A percentile compares a stretch with the other conserved stretches of the same genome.
These are phyloP conservation scores for Elaphurus davidianus DNA, from an alignment of 2,113 vertebrate genomes.

Conservation along the genomic window DNA sequence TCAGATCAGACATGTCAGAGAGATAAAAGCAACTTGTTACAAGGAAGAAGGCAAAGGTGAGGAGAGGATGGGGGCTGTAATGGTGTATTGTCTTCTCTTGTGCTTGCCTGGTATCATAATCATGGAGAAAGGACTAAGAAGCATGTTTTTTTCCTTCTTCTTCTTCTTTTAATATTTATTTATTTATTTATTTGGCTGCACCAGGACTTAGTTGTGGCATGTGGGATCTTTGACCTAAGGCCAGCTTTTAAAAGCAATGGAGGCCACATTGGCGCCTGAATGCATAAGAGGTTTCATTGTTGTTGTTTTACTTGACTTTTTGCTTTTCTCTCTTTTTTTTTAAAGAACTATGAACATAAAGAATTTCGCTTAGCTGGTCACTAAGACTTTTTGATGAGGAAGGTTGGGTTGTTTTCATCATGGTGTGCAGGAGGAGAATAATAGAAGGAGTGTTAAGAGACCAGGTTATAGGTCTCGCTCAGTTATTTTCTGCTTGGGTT, in stretches of 20 bases:
- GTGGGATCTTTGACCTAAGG: neutral
- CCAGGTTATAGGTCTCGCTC: neutral
- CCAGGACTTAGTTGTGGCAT: neutral
- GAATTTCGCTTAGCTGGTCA: neutral
- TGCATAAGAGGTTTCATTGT: neutral
- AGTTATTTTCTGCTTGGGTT: neutral
- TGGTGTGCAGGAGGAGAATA: too few species aligned
- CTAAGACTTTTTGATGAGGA: neutral
- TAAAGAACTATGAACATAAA: neutral
- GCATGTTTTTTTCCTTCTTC: accelerated
- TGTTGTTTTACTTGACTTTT: neutral
- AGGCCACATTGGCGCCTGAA: neutral
- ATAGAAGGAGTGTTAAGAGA: neutral
- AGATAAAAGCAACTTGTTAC: neutral
- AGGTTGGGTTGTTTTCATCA: neutral
- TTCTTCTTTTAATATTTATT: neutral
- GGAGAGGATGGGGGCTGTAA: neutral
- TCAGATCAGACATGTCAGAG: neutral
- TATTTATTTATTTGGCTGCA: neutral
- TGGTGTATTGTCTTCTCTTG: neutral
- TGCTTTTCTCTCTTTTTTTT: neutral
- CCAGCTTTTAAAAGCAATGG: neutral
- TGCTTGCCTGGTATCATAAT: neutral
- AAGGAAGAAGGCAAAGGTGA: neutral
- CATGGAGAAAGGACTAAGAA: neutral